phyloP scores from a whole-genome alignment of 1,140 invertebrate genomes.

The Habropoda laboriosa region DNA sequence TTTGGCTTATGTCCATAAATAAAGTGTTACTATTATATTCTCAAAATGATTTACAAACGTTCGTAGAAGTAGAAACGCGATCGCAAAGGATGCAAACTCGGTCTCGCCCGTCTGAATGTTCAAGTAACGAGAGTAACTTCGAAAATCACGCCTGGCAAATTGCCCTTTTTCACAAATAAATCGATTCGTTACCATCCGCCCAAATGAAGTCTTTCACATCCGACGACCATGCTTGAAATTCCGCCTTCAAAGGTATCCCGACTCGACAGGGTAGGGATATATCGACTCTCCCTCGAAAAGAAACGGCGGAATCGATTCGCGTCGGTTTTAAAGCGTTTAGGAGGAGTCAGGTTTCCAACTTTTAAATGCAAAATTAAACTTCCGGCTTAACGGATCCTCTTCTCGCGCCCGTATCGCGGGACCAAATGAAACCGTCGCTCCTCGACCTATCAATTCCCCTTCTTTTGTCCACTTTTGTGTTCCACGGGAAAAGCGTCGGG shows the following conservation, averaged over 20 bases:
- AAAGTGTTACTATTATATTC: too few relatives aligned
- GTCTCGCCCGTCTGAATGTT: not conserved
- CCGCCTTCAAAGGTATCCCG: not conserved
- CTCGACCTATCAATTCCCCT: not conserved
- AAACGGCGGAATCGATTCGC: conserved; percentile 7
- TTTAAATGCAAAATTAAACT: conserved; percentile 23
- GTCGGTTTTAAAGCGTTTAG: not conserved
- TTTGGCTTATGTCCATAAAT: too few relatives aligned
- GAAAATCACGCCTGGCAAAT: not conserved
- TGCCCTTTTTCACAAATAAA: not conserved
- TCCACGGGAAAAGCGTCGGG: not conserved
- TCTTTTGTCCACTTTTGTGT: not conserved
- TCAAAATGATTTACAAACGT: too few relatives aligned
- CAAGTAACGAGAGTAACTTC: not conserved
- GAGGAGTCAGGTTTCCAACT: not conserved
- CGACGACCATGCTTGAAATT: not conserved
- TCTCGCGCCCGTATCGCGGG: not conserved
- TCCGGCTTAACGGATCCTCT: not conserved
- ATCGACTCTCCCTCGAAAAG: not conserved
- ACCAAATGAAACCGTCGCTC: not conserved
- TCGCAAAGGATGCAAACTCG: too few relatives aligned
- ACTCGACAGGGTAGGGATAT: not conserved
- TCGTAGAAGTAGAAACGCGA: too few relatives aligned
- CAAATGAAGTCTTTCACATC: not conserved
- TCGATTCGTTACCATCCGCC: not conserved